phyloP scores from a whole-genome alignment of 2,797 vertebrate genomes.

The Poecilia picta region DNA sequence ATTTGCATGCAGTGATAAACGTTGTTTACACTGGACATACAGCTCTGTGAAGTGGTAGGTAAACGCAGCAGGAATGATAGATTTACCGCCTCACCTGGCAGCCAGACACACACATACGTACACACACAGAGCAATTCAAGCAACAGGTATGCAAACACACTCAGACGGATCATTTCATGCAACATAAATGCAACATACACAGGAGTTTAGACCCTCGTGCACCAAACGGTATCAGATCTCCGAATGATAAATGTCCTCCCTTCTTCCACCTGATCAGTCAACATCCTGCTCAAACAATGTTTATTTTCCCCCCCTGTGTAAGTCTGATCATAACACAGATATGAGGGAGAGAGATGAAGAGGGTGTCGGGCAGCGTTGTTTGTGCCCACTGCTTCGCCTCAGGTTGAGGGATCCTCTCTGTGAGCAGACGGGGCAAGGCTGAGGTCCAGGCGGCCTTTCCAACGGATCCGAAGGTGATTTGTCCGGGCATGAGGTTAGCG shows the following conservation, averaged over 20 bases:
- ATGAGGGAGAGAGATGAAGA: conserved; percentile 47
- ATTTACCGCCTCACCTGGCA: conserved; percentile 73
- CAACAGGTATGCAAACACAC: conserved; percentile 63
- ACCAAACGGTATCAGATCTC: conserved; percentile 54
- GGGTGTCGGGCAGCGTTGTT: conserved; percentile 17
- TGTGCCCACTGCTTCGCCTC: conserved; percentile 45
- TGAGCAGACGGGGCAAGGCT: conserved; percentile 59
- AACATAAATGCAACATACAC: conserved; percentile 51
- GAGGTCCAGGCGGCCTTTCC: conserved; percentile 42
- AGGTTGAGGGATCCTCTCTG: conserved; percentile 67
- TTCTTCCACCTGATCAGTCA: conserved; percentile 64
- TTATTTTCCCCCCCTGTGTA: conserved; percentile 57
- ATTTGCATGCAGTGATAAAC: conserved; percentile 83
- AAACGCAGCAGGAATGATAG: conserved; percentile 75
- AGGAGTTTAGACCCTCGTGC: conserved; percentile 35
- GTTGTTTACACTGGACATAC: conserved; percentile 80
- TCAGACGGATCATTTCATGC: conserved; percentile 53
- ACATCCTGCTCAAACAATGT: conserved; percentile 57
- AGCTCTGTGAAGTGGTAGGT: conserved; percentile 77
- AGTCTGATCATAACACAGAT: conserved; percentile 70
- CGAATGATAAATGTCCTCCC: conserved; percentile 61
- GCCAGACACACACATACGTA: conserved; percentile 53
- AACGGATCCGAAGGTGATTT: conserved; percentile 61
- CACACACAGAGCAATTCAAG: conserved; percentile 52
- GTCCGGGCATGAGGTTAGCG: conserved; percentile 62